Base-by-base conservation (phyloP, 1,140 invertebrate species). In the Meloidogyne exigua region DNA sequence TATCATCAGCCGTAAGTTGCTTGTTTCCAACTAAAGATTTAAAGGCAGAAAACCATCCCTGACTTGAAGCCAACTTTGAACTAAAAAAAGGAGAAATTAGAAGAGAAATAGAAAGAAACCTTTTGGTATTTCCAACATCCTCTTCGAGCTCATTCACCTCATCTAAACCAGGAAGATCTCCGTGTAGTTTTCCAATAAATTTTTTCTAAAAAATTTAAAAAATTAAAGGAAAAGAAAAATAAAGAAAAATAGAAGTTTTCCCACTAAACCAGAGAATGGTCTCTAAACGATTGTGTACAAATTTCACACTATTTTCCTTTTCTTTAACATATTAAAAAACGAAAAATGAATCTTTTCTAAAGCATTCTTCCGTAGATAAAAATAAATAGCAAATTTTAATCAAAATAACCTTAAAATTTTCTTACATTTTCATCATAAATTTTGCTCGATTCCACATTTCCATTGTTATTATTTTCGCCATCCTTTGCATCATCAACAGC, bases 1-100 rank as follows among this genome's bases (percentile, higher is more conserved):
- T 92, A 72, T 93, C 89, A 86, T 68, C 84, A 76, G 90, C 79
- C 28, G 88, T 88, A 76, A 89, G 89, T 26, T 88, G 89, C 76
- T 84, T 88, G 73, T 82, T 88, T 32, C 78, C 78, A 21, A 84
- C 82, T 23, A 83, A 74, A 62, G 78, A 84, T 67, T 88, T 87
- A 25, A 88, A 81, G 26, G 87, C 82, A 64, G 85, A 82, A 69
- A 88, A 84, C 82, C 85, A 63, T 69, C 76, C 73, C 44, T 64
- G 42, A 57, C 13, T 32, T 23, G 76, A 36, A 10, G 76, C 49
- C 21, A n/a, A 15, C 0, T 49, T 68, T 71, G 28, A 23, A 21
- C 42, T 79, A 79, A 25, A 32, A 13, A 18, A 28, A 15, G 7
- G 7, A 57, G 13, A 57, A 57, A n/a, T n/a, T 9, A 7, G 3